A percentile compares a stretch with the other conserved stretches of the same genome.
Evolutionary conservation across 1,140 invertebrate species (phyloP).

Genomic region (Drosophila kanapiae): DNA sequence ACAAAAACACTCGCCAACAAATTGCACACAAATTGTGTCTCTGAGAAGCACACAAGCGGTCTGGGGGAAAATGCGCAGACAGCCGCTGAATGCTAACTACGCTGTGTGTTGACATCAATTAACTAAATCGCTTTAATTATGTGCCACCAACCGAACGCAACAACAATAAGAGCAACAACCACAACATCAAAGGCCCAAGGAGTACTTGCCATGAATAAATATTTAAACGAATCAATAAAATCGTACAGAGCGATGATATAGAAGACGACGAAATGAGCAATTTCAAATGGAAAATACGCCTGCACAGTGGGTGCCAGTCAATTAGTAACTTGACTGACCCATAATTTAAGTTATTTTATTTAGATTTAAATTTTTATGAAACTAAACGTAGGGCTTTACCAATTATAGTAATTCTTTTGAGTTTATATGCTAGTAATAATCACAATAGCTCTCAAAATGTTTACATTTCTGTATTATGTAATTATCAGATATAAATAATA

Average conservation of each 20-base stretch:
- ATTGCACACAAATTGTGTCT: conserved; percentile 62
- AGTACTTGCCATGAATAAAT: conserved; percentile 42
- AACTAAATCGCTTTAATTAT: conserved; percentile 76
- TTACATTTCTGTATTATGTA: neutral
- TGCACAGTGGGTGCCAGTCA: neutral
- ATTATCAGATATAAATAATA: neutral
- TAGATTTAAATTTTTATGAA: neutral
- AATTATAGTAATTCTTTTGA: too few relatives aligned
- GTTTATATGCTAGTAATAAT: neutral
- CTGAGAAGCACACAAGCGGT: conserved; percentile 21
- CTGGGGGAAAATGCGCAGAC: conserved; percentile 41
- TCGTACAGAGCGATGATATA: conserved; percentile 39
- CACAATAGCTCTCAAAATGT: too few relatives aligned
- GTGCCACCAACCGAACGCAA: conserved; percentile 34
- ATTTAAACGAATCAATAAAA: conserved; percentile 76
- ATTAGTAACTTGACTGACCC: neutral
- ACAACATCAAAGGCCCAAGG: conserved; percentile 27
- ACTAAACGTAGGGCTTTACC: too few relatives aligned
- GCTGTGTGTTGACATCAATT: conserved; percentile 71
- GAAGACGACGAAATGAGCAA: conserved; percentile 24
- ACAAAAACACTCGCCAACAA: conserved; percentile 60
- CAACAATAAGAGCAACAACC: neutral
- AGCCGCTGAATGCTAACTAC: conserved; percentile 63
- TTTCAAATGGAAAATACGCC: conserved; percentile 10
- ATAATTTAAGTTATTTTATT: neutral